Evolutionary conservation across 2,888 invertebrate species (phyloP).

Genomic region (Drosophila anomalata): DNA sequence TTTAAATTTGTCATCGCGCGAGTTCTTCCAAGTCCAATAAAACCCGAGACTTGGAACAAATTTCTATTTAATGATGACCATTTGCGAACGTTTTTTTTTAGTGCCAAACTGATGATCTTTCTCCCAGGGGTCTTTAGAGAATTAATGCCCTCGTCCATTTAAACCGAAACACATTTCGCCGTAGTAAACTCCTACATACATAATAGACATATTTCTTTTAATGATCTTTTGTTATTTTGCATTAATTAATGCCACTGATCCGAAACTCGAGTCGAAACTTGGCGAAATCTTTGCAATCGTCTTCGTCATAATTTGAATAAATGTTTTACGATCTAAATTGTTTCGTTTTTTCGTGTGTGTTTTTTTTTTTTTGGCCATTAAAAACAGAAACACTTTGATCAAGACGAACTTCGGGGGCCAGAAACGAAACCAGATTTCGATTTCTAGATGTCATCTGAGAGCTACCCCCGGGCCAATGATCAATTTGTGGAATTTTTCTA

Average conservation of each 20-base stretch:
- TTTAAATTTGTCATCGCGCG: conserved; percentile 16
- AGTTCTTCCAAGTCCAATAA: conserved; percentile 18
- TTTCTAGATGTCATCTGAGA: conserved; percentile 22
- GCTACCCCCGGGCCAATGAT: conserved; percentile 48
- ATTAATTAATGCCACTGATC: conserved; percentile 63
- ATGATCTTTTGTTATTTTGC: conserved; percentile 35
- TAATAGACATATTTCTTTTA: conserved; percentile 33
- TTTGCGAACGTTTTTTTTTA: conserved; percentile 13
- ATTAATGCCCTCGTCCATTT: conserved; percentile 65
- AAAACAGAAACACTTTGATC: conserved; percentile 55
- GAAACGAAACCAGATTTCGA: conserved; percentile 68
- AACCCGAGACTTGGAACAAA: conserved; percentile 30
- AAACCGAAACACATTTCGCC: conserved; percentile 55
- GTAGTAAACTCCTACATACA: background rate
- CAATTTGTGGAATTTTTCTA: conserved; percentile 67
- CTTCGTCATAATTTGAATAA: conserved; percentile 61
- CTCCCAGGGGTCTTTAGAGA: conserved; percentile 14
- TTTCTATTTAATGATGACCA: conserved; percentile 36
- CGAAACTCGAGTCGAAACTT: conserved; percentile 40
- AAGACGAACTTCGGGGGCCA: conserved; percentile 55
- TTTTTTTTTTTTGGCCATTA: conserved; percentile 26
- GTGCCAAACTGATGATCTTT: conserved; percentile 17
- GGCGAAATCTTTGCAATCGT: conserved; percentile 56
- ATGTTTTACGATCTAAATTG: conserved; percentile 68
- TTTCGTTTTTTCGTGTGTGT: conserved; percentile 9